A percentile compares a stretch with the other conserved stretches of the same genome.
Evolutionary conservation across 2,888 invertebrate genomes (phyloP).

Genomic region (Mesoligia furuncula): DNA sequence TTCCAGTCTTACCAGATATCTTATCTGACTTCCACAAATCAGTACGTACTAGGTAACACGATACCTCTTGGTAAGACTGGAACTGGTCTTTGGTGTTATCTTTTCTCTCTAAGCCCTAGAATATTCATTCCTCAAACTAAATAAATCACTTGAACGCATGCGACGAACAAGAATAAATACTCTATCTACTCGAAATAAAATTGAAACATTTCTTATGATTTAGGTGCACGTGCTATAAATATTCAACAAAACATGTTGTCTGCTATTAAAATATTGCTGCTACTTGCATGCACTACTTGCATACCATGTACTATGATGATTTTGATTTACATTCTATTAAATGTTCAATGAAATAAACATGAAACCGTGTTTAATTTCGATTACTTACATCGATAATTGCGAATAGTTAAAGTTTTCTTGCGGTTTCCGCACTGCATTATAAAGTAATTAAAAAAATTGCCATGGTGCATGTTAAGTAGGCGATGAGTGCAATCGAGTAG

Average conservation of each 20-base stretch:
- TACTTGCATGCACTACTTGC: conserved; percentile 19
- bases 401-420: conserved; percentile 70
- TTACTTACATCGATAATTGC: conserved; percentile 69
- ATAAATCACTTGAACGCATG: conserved; percentile 15
- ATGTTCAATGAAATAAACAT: conserved; percentile 57
- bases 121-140: background rate
- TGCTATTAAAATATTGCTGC: conserved; percentile 21
- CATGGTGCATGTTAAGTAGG: conserved; percentile 71
- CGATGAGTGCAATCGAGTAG: conserved; percentile 72
- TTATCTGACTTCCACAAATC: background rate
- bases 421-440: conserved; percentile 70
- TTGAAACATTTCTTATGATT: conserved; percentile 22
- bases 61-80: background rate
- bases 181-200: conserved; percentile 19
- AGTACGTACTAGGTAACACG: background rate
- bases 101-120: background rate
- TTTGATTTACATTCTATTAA: conserved; percentile 55
- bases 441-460: conserved; percentile 70
- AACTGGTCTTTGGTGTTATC: background rate
- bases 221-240: conserved; percentile 32
- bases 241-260: conserved; percentile 34
- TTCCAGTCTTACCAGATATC: background rate
- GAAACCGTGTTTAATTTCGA: conserved; percentile 64
- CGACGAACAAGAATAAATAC: conserved; percentile 27
- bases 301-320: conserved; percentile 16